Evolutionary conservation across 2,113 vertebrate species (phyloP).

Genomic region (Panurus biarmicus): DNA sequence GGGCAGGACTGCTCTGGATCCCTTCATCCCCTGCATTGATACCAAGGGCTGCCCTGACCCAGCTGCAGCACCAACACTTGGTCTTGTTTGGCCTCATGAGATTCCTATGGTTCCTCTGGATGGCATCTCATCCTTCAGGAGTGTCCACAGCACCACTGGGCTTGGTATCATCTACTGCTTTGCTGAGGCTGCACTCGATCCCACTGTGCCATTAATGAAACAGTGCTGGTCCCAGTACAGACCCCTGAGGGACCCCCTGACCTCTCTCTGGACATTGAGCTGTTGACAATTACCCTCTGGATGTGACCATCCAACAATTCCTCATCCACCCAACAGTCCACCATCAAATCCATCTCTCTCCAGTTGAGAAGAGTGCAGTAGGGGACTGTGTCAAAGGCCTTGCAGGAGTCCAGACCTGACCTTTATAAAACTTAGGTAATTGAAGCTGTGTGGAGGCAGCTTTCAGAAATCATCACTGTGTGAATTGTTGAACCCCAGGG

Average conservation of each 20-base stretch:
- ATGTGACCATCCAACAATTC: neutral
- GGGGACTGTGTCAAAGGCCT: neutral
- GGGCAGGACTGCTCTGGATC: neutral
- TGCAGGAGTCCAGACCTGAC: neutral
- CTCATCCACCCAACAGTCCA: neutral
- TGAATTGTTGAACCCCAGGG: neutral
- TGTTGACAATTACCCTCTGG: neutral
- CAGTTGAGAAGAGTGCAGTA: neutral
- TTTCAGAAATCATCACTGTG: neutral
- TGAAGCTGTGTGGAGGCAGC: neutral
- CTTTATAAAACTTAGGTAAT: neutral
- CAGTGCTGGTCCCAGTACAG: neutral
- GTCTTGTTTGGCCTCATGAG: neutral
- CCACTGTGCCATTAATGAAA: neutral
- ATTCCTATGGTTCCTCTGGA: neutral
- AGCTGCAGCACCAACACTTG: neutral
- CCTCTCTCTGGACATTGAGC: neutral
- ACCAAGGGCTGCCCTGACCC: neutral
- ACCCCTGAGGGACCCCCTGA: neutral
- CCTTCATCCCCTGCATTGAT: neutral
- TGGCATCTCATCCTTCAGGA: neutral
- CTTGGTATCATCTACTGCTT: neutral
- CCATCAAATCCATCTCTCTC: neutral
- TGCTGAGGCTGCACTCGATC: neutral
- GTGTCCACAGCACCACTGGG: neutral